Evolutionary conservation across 2,888 invertebrate genomes (phyloP), one percentile per base, ranked within the genome.

Genomic region (Lypha dubia): DNA sequence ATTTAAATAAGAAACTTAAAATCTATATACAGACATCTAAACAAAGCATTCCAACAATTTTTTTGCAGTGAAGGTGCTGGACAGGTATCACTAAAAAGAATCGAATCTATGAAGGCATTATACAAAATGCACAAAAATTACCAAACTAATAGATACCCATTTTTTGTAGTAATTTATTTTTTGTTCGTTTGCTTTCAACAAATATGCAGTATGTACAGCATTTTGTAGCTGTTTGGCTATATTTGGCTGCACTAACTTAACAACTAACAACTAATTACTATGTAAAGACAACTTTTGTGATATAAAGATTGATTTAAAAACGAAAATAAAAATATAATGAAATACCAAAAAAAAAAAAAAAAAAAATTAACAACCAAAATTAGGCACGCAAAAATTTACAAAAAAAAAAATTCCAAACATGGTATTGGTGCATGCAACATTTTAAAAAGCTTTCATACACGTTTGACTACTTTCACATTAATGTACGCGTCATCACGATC

Each of bases 391-490:
- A 81, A 62, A 65, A 35, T 51, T 77, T 60, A 24, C 28, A 32
- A 38, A 46, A 4, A 38, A 17, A 9, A 35, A 44, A 51, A 62
- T 62, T 74, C 68, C 20, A 17, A 81, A 75, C 74, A 68, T 65
- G 56, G 41, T 75, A 58, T 53, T 70, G 71, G 44, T 63, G 53
- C 84, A 84, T 84, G 80, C 80, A 74, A 84, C 75, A 75, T 60
- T 65, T 38, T 56, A 13, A 24, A 53, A 65, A 56, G 76, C 71
- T 77, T 44, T 56, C 68, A 60, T 46, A 51, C 68, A 75, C 22
- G 83, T 73, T 73, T 76, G 65, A 76, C 81, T 76, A 82, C 81
- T 82, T 82, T 76, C 81, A 82, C 81, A 79, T 71, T 15, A 63
- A 22, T 24, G 13, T 35, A 56, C 46, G 20, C 46, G 17, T 51